Conservation (phyloP, 1,140 invertebrate genomes). For the Saccostrea cuccullata region DNA sequence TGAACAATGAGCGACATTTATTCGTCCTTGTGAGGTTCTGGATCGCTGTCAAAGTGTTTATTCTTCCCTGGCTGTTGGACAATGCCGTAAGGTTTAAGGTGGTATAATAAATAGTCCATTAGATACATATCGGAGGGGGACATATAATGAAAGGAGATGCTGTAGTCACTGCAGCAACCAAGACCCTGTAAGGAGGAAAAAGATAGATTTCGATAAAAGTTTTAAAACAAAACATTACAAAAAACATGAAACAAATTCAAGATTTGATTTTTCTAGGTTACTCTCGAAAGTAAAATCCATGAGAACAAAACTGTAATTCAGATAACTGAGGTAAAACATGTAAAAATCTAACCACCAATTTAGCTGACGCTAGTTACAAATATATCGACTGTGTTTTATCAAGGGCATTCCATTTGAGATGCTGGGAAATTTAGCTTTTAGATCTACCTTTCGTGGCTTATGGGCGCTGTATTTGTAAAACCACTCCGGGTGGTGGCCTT, state of each 20-base stretch:
- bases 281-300: too few relatives aligned
- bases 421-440: neutral
- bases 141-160: conserved; percentile 51
- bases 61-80: neutral
- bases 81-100: conserved; percentile 50
- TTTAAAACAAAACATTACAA: too few relatives aligned
- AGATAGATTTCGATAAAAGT: neutral
- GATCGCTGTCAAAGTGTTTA: neutral
- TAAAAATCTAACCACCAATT: too few relatives aligned
- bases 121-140: conserved; percentile 48
- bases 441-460: conserved; percentile 45
- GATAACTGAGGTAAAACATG: too few relatives aligned
- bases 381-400: too few relatives aligned
- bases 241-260: too few relatives aligned
- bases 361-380: too few relatives aligned
- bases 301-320: too few relatives aligned
- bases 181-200: conserved; percentile 42
- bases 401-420: too few relatives aligned
- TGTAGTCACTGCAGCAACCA: conserved; percentile 53
- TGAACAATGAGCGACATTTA: neutral
- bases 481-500: conserved; percentile 52
- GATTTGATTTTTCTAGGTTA: too few relatives aligned
- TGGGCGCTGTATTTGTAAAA: conserved; percentile 45
- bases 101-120: conserved; percentile 50
- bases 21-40: neutral